These are phyloP conservation scores for Seira sanloemensis DNA, from an alignment of 2,888 invertebrate genomes.

Conservation along the genomic window DNA sequence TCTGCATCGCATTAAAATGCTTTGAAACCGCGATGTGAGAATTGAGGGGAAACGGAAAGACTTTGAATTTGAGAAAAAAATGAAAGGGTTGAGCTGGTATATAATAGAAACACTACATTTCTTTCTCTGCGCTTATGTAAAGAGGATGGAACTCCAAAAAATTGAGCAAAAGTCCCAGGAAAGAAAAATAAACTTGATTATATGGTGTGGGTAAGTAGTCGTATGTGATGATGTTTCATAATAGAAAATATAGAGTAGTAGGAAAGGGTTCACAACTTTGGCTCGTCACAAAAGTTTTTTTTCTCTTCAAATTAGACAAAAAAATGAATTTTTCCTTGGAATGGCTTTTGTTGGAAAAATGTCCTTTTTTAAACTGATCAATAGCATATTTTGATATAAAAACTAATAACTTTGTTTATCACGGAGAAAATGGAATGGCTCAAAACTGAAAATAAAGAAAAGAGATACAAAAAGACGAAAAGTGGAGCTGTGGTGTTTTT, in stretches of 20 bases:
- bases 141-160: slow-evolving; percentile 35
- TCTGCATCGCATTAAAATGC: background rate
- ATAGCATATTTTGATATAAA: slow-evolving; percentile 7
- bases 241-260: too few species aligned
- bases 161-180: slow-evolving; percentile 59
- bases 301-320: slow-evolving; percentile 32
- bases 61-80: slow-evolving; percentile 28
- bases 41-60: slow-evolving; percentile 17
- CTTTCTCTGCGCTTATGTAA: slow-evolving; percentile 22
- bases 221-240: slow-evolving; percentile 23
- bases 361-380: slow-evolving; percentile 3
- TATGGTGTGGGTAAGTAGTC: slow-evolving; percentile 40
- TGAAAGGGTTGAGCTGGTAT: slow-evolving; percentile 55
- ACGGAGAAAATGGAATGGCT: background rate
- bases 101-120: slow-evolving; percentile 14
- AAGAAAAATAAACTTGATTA: slow-evolving; percentile 58
- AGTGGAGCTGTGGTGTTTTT: background rate
- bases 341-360: background rate
- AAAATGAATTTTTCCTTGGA: slow-evolving; percentile 35
- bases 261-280: slow-evolving; percentile 38
- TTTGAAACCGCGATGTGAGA: slow-evolving; percentile 34
- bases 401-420: slow-evolving; percentile 6
- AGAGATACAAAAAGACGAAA: background rate
- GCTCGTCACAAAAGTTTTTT: slow-evolving; percentile 24
- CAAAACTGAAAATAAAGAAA: too few species aligned